phyloP scores from a whole-genome alignment of 2,113 vertebrate genomes.

The Naja naja region DNA sequence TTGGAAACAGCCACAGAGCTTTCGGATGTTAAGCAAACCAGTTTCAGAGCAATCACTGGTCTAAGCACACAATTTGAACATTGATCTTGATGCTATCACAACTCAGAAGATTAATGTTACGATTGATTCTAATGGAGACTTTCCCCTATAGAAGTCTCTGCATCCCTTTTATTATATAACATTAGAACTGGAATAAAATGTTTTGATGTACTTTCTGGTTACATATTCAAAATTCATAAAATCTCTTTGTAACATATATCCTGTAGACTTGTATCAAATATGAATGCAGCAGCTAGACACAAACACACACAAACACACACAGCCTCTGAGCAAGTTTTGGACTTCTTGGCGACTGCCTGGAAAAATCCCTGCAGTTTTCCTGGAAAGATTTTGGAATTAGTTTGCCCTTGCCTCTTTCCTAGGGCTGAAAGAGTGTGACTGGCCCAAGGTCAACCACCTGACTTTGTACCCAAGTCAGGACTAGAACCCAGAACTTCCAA shows the following conservation, averaged over 20 bases:
- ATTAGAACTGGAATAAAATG: slow-evolving; percentile 18
- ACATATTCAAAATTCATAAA: background rate
- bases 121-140: background rate
- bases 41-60: background rate
- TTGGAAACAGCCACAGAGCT: background rate
- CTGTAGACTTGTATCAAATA: background rate
- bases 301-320: background rate
- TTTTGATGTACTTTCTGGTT: background rate
- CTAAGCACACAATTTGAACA: background rate
- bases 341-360: background rate
- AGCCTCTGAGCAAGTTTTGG: background rate
- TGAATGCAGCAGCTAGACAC: background rate
- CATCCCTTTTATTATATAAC: background rate
- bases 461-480: background rate
- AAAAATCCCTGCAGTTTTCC: background rate
- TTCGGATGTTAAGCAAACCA: background rate
- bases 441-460: background rate
- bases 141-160: no score
- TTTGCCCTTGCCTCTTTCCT: background rate
- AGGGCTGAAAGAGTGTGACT: background rate
- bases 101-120: background rate
- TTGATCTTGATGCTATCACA: background rate
- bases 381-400: background rate
- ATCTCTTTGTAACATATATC: background rate
- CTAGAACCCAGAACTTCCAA: background rate